A percentile compares a stretch with the other conserved stretches of the same genome.
Evolutionary conservation across 2,888 invertebrate genomes (phyloP).

Genomic region (Drosophila buzzatii): DNA sequence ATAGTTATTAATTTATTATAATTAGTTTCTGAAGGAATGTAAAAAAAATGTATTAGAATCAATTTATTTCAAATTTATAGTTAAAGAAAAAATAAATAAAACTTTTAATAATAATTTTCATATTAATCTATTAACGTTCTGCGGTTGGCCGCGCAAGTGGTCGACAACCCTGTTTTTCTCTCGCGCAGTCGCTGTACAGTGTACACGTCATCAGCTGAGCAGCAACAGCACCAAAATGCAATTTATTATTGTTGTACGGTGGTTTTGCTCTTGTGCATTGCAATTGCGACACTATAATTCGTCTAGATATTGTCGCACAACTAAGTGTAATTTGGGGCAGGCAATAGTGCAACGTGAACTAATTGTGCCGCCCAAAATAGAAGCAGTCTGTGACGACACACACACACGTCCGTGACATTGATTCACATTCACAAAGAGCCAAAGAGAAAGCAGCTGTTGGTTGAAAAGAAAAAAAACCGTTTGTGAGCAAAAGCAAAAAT

Average conservation of each 20-base stretch:
- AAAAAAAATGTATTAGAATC: background rate
- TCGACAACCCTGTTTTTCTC: conserved; percentile 59
- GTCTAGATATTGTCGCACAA: conserved; percentile 27
- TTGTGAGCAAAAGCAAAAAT: conserved; percentile 52
- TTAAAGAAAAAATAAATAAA: no score
- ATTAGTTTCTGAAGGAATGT: background rate
- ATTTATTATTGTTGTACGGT: conserved; percentile 51
- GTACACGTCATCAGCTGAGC: conserved; percentile 75
- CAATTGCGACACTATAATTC: conserved; percentile 34
- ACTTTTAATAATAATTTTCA: background rate
- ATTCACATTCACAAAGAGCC: conserved; percentile 64
- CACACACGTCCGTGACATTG: conserved; percentile 68
- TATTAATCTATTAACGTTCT: background rate
- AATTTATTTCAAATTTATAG: background rate
- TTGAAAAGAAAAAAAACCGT: conserved; percentile 19
- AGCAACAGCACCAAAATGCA: conserved; percentile 26
- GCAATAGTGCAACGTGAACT: conserved; percentile 49
- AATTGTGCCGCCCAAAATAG: conserved; percentile 44
- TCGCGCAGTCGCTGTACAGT: conserved; percentile 69
- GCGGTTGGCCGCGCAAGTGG: background rate
- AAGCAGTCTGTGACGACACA: conserved; percentile 35
- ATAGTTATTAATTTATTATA: background rate
- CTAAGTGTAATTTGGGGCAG: conserved; percentile 45
- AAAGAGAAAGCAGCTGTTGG: conserved; percentile 41
- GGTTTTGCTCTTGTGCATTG: conserved; percentile 40